phyloP scores from a whole-genome alignment of 2,797 vertebrate species.

The Periophthalmus magnuspinnatus region DNA sequence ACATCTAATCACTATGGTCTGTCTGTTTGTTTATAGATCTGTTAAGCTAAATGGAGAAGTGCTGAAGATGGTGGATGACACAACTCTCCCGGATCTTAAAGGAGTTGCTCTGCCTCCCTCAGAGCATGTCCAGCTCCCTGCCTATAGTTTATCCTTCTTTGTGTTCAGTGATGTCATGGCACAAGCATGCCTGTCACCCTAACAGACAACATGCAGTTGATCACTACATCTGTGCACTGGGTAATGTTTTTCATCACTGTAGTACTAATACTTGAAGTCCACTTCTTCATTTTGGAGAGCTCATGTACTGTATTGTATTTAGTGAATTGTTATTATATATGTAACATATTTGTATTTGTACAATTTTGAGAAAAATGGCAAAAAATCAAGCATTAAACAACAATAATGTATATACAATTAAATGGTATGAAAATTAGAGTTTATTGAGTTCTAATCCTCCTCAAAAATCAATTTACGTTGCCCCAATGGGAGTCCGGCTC shows the following conservation, averaged over 20 bases:
- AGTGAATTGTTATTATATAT: not conserved
- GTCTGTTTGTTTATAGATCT: slow-evolving; percentile 65
- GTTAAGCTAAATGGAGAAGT: slow-evolving; percentile 82
- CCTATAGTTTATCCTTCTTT: slow-evolving; percentile 87
- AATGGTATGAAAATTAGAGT: too few species aligned
- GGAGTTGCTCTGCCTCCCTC: slow-evolving; percentile 70
- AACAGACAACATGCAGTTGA: not conserved
- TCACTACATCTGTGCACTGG: not conserved
- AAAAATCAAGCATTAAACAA: too few species aligned
- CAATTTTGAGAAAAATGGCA: too few species aligned
- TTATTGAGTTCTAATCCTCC: too few species aligned
- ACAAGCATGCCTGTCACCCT: slow-evolving; percentile 75
- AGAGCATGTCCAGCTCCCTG: slow-evolving; percentile 79
- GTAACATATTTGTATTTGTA: too few species aligned
- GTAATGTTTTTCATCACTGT: slow-evolving; percentile 5
- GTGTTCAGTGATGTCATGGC: slow-evolving; percentile 81
- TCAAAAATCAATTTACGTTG: too few species aligned
- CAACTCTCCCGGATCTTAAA: slow-evolving; percentile 79
- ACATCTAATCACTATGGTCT: not conserved
- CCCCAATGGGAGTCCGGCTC: too few species aligned
- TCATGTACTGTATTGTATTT: slow-evolving; percentile 1
- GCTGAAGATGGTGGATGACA: slow-evolving; percentile 86
- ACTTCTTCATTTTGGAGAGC: not conserved
- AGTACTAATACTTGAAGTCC: slow-evolving; percentile 3
- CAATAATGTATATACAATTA: too few species aligned